Conservation (phyloP, 1,140 invertebrate species). For the Leptoteleia sp. region DNA sequence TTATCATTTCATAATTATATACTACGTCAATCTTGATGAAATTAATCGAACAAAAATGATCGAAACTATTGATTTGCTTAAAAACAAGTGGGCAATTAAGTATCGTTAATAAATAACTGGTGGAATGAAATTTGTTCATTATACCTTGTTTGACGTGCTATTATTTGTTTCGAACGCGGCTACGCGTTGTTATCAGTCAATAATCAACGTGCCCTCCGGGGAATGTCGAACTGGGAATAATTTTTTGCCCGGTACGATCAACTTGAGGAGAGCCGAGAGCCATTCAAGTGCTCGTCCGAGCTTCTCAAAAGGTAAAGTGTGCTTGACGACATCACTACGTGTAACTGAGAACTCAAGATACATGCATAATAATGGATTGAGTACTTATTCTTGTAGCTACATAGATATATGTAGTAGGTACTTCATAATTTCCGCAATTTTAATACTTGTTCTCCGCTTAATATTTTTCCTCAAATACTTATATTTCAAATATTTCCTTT, state of each 20-base stretch:
- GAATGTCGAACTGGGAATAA: slow-evolving; percentile 61
- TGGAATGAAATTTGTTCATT: too few species aligned
- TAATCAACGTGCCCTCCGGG: slow-evolving; percentile 54
- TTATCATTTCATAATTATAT: too few species aligned
- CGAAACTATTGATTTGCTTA: too few species aligned
- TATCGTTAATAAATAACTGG: too few species aligned
- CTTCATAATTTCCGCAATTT: slow-evolving; percentile 51
- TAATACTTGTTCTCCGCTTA: slow-evolving; percentile 37
- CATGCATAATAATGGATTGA: slow-evolving; percentile 59
- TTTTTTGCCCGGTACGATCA: slow-evolving; percentile 53
- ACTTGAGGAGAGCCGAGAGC: slow-evolving; percentile 60
- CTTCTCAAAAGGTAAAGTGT: slow-evolving; percentile 62
- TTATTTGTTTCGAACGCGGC: slow-evolving; percentile 32
- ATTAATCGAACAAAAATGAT: too few species aligned
- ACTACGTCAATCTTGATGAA: too few species aligned
- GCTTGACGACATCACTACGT: slow-evolving; percentile 60
- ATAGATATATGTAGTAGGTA: slow-evolving; percentile 45
- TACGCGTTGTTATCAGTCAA: slow-evolving; percentile 46
- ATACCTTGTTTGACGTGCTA: slow-evolving; percentile 40
- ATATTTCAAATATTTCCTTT: too few species aligned
- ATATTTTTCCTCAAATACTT: slow-evolving; percentile 16
- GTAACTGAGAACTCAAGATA: slow-evolving; percentile 61
- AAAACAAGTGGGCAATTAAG: too few species aligned
- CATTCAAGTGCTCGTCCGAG: slow-evolving; percentile 61
- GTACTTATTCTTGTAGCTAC: slow-evolving; percentile 48